Percentiles rank a stretch among this genome's conserved stretches.
These are phyloP conservation scores for Habrosyne pyritoides DNA, from an alignment of 2,888 invertebrate species.

Conservation along the genomic window DNA sequence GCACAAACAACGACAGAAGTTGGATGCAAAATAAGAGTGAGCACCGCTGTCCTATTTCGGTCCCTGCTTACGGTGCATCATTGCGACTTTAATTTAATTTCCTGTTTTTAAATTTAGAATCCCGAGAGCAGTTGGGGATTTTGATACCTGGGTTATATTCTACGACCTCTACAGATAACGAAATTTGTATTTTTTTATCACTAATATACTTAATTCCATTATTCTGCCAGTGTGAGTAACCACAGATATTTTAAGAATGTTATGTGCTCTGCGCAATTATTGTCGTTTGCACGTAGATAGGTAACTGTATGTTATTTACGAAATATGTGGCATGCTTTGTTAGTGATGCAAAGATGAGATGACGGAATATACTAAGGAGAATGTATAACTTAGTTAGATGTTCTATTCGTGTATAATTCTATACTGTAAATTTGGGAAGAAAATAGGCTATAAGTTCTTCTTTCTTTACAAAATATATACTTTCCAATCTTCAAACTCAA, in stretches of 20 bases:
- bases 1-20: constrained; percentile 34
- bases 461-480: too few species aligned
- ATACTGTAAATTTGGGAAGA: too few species aligned
- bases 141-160: constrained; percentile 34
- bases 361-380: not conserved
- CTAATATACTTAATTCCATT: constrained; percentile 13
- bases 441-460: too few species aligned
- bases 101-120: constrained; percentile 77
- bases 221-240: constrained; percentile 18
- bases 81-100: constrained; percentile 78
- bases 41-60: constrained; percentile 71
- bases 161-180: constrained; percentile 10
- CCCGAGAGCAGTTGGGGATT: constrained; percentile 38
- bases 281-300: constrained; percentile 14
- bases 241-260: constrained; percentile 24
- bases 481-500: too few species aligned
- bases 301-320: constrained; percentile 34
- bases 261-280: constrained; percentile 27
- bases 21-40: constrained; percentile 69
- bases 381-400: not conserved
- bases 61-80: constrained; percentile 76
- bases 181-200: not conserved
- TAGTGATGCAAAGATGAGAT: constrained; percentile 19
- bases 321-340: constrained; percentile 33
- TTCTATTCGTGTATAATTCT: not conserved